Conservation (phyloP, 1,140 invertebrate species). For the Bombus superbus region DNA sequence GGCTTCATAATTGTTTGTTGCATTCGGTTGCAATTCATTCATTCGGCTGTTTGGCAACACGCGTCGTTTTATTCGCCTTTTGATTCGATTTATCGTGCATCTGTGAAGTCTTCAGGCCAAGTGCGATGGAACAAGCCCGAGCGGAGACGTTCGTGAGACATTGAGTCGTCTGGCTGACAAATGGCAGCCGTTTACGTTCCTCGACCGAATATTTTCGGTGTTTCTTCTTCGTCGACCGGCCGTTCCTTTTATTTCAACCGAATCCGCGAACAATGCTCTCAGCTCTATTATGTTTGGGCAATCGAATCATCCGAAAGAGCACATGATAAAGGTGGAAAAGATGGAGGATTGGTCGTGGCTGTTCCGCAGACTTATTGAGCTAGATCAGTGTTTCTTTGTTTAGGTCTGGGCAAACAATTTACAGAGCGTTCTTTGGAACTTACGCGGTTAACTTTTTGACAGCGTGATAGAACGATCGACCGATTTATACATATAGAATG, state of each 20-base stretch:
- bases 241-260: conserved; percentile 5
- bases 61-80: conserved; percentile 23
- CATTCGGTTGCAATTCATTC: conserved; percentile 2
- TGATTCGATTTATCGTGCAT: conserved; percentile 37
- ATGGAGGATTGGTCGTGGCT: not conserved
- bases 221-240: not conserved
- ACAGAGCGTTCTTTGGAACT: not conserved
- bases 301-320: not conserved
- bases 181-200: conserved; percentile 41
- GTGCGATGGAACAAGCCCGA: not conserved
- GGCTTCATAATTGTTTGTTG: too few species aligned
- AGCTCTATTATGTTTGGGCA: not conserved
- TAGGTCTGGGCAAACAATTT: not conserved
- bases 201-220: conserved; percentile 43
- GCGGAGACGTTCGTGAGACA: conserved; percentile 23
- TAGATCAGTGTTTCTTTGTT: conserved; percentile 15
- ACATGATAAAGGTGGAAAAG: not conserved
- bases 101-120: conserved; percentile 18
- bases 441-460: not conserved
- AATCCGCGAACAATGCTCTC: not conserved
- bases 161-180: conserved; percentile 50
- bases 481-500: not conserved
- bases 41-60: not conserved
- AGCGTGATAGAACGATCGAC: not conserved
- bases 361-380: not conserved